Evolutionary conservation across 2,113 vertebrate species (phyloP).

Genomic region (Casuarius casuarius): DNA sequence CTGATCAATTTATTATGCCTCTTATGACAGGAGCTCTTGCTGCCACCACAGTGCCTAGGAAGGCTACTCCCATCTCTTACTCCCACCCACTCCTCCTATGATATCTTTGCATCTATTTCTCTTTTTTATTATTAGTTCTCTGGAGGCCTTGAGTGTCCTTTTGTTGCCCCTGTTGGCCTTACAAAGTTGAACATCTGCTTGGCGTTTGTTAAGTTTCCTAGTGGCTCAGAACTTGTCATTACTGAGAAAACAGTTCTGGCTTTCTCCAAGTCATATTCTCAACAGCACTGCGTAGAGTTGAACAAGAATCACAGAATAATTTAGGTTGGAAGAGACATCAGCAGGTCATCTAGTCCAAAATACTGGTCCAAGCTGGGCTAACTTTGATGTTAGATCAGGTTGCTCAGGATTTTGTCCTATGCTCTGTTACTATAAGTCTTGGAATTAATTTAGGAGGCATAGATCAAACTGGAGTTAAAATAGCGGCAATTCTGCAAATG

Average conservation of each 20-base stretch:
- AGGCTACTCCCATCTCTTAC: neutral
- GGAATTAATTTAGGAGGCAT: neutral
- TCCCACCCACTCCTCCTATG: neutral
- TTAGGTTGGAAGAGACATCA: neutral
- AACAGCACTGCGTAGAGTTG: neutral
- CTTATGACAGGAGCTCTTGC: neutral
- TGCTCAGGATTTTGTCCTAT: neutral
- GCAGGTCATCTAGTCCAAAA: neutral
- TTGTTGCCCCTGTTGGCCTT: neutral
- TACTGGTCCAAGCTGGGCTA: neutral
- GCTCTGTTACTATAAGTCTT: neutral
- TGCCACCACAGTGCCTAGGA: neutral
- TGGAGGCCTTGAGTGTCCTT: neutral
- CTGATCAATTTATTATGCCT: neutral
- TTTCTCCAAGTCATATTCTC: neutral
- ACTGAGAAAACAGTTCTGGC: neutral
- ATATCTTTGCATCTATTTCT: neutral
- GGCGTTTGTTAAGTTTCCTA: neutral
- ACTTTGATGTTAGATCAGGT: neutral
- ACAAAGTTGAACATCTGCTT: neutral
- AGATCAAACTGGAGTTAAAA: neutral
- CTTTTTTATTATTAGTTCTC: neutral
- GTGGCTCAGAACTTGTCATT: neutral
- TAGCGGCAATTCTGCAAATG: neutral
- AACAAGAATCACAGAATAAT: neutral